Evolutionary conservation across 2,797 vertebrate species (phyloP), one percentile per base, ranked within the genome.

Genomic region (Sternarchorhynchus goeldii): DNA sequence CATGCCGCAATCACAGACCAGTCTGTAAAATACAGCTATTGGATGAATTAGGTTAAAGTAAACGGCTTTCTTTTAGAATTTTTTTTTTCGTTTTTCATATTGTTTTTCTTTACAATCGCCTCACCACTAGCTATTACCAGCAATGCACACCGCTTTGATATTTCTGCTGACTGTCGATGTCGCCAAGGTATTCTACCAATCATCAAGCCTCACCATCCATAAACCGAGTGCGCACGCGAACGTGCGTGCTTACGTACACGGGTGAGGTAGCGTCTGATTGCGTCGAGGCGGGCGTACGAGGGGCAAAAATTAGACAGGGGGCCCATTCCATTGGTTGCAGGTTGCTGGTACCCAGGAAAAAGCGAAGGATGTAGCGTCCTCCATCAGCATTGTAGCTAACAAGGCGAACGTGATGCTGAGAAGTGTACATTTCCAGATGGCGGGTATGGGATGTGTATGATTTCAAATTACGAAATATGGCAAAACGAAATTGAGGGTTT

Each of bases 321-420:
- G 66, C 69, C 41, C 71, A 69, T 78, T 77, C 76, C 59, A 87
- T 87, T 86, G 84, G 88, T 74, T 79, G 71, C 74, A 74, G 41
- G 25, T 59, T 77, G 68, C 79, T 84, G 85, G 83, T 86, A 87
- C 84, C 86, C 84, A 83, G 73, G 75, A 80, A 79, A 53, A 3
- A 50, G 72, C 36, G 57, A 60, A 80, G 81, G 81, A 86, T 81
- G 78, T 65, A 71, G 82, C 78, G 66, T 84, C 53, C 71, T 82
- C 59, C 85, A 84, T 71, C 79, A 64, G 75, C 76, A 65, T 50
- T 70, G 69, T 73, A 73, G 75, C 73, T 65, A 73, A 59, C 77
- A 73, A 57, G 53, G 55, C 70, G 64, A 39, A 75, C 59, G 71
- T 79, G 56, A 65, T 67, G 70, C 64, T 59, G 70, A 65, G 36